A percentile compares a stretch with the other conserved stretches of the same genome.
Evolutionary conservation across 2,113 vertebrate genomes (phyloP).

Genomic region (Sphyrna mokarran): DNA sequence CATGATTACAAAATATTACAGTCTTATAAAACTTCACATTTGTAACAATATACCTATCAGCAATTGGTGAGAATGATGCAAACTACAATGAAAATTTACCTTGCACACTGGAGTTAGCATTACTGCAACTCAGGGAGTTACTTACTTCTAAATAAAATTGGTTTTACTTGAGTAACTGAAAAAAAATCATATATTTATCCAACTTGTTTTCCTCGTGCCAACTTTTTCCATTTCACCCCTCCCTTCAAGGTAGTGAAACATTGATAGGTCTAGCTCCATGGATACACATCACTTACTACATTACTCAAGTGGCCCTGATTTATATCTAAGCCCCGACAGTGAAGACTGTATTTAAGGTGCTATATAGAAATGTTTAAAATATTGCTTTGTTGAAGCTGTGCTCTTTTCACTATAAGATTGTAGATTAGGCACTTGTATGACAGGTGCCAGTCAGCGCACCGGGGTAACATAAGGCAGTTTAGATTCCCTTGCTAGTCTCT

Average conservation of each 20-base stretch:
- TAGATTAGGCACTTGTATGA: background rate
- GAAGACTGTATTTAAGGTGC: background rate
- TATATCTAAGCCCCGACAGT: background rate
- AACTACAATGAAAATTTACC: background rate
- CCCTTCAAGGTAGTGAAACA: background rate
- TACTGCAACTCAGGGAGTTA: background rate
- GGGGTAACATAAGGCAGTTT: background rate
- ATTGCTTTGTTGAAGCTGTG: background rate
- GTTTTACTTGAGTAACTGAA: background rate
- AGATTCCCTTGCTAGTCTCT: background rate
- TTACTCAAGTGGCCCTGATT: background rate
- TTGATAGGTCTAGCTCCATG: background rate
- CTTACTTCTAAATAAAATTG: background rate
- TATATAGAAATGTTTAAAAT: background rate
- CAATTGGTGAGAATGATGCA: background rate
- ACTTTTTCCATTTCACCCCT: background rate
- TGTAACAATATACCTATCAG: background rate
- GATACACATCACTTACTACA: background rate
- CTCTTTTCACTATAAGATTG: background rate
- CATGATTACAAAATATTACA: too few species aligned
- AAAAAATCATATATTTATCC: background rate
- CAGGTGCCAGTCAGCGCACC: background rate
- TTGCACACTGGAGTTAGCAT: background rate
- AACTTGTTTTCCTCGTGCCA: background rate
- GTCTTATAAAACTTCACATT: too few species aligned